Conservation (phyloP, 2,888 invertebrate species). For the Phengaris alcon region DNA sequence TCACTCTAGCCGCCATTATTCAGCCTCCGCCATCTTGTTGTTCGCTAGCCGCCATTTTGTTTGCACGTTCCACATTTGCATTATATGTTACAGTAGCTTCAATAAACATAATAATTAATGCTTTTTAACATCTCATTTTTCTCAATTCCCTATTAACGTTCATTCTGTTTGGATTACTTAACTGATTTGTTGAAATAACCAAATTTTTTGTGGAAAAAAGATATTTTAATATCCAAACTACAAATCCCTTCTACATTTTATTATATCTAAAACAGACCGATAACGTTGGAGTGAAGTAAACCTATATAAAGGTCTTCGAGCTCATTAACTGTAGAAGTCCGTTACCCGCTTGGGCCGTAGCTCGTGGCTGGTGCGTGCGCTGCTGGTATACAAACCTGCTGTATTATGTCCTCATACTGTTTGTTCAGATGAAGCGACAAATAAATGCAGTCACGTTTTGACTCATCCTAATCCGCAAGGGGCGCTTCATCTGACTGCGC, state of each 20-base stretch:
- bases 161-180: background rate
- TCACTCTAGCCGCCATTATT: slow-evolving; percentile 55
- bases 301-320: too few species aligned
- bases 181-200: background rate
- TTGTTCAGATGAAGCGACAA: background rate
- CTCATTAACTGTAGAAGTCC: too few species aligned
- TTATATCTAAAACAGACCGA: too few species aligned
- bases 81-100: slow-evolving; percentile 29
- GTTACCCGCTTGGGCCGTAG: too few species aligned
- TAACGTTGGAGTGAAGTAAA: too few species aligned
- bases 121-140: background rate
- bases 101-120: background rate
- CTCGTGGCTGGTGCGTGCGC: too few species aligned
- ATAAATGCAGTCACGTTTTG: too few species aligned
- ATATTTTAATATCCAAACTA: background rate
- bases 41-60: slow-evolving; percentile 48
- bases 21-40: slow-evolving; percentile 52
- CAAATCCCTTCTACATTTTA: too few species aligned
- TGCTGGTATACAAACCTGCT: too few species aligned
- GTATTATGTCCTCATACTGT: too few species aligned
- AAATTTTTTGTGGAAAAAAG: background rate
- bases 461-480: too few species aligned
- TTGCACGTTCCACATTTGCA: slow-evolving; percentile 37
- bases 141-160: background rate
- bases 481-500: background rate